A percentile compares a stretch with the other conserved stretches of the same genome.
Evolutionary conservation across 2,113 vertebrate genomes (phyloP).

Genomic region (Ciconia stormi): DNA sequence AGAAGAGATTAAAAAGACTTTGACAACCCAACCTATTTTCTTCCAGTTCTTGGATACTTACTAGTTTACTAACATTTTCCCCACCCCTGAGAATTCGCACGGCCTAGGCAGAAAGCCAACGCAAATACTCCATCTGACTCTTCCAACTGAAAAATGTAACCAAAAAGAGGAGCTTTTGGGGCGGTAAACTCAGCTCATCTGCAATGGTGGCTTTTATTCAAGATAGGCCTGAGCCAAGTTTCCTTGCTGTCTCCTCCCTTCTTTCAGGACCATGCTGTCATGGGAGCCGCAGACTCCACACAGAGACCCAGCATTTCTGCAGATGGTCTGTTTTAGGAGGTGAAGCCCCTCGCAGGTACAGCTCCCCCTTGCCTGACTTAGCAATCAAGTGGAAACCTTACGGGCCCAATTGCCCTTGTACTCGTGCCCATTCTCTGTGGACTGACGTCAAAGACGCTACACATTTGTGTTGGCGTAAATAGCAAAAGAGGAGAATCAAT

Average conservation of each 20-base stretch:
- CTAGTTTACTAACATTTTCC: not conserved
- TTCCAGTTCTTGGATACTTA: not conserved
- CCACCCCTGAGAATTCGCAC: not conserved
- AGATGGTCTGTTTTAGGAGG: not conserved
- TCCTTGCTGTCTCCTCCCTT: not conserved
- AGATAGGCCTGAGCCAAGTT: not conserved
- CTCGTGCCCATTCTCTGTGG: rapidly evolving
- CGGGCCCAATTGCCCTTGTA: not conserved
- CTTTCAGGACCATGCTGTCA: not conserved
- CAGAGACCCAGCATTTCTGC: not conserved
- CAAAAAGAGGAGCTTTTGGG: not conserved
- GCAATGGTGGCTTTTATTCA: not conserved
- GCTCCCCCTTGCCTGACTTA: not conserved
- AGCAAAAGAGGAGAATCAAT: constrained; percentile 13
- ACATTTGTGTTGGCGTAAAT: not conserved
- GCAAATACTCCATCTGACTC: not conserved
- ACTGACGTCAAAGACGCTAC: constrained; percentile 38
- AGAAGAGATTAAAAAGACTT: not conserved
- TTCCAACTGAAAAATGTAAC: not conserved
- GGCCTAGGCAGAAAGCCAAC: not conserved
- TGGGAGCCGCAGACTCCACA: not conserved
- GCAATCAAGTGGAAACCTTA: not conserved
- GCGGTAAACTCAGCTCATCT: not conserved
- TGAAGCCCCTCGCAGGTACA: not conserved
- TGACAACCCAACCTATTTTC: constrained; percentile 16